A percentile compares a stretch with the other conserved stretches of the same genome.
Conservation (phyloP, 2,888 invertebrate species). For the Entomobrya proxima region DNA sequence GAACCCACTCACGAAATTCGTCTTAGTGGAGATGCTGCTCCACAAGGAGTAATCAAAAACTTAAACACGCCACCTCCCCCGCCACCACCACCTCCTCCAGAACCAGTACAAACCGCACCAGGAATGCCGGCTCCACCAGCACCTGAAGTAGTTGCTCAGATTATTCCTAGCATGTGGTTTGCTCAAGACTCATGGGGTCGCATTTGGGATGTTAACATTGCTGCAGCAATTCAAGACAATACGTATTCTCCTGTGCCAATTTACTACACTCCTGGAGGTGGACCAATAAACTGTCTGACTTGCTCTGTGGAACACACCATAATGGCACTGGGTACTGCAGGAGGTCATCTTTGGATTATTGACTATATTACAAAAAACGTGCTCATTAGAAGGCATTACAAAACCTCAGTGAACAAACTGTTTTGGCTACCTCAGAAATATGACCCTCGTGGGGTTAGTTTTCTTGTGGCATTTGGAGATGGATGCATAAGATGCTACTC, state of each 20-base stretch:
- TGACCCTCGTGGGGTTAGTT: conserved; percentile 82
- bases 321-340: conserved; percentile 85
- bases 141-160: not conserved
- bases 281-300: conserved; percentile 84
- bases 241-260: conserved; percentile 79
- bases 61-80: conserved; percentile 76
- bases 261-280: conserved; percentile 88
- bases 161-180: conserved; percentile 49
- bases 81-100: not conserved
- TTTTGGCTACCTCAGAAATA: conserved; percentile 84
- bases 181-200: conserved; percentile 90
- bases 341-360: conserved; percentile 86
- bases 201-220: conserved; percentile 85
- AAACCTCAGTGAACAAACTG: conserved; percentile 79
- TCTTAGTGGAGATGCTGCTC: conserved; percentile 79
- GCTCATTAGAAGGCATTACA: conserved; percentile 82
- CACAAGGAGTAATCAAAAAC: conserved; percentile 81
- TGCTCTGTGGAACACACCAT: conserved; percentile 84
- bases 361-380: conserved; percentile 82
- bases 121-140: not conserved
- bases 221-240: conserved; percentile 78
- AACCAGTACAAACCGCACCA: not conserved
- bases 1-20: conserved; percentile 91
- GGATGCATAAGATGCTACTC: conserved; percentile 82
- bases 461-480: conserved; percentile 85